Evolutionary conservation across 2,888 invertebrate species (phyloP).

Genomic region (Cotesia congregata): DNA sequence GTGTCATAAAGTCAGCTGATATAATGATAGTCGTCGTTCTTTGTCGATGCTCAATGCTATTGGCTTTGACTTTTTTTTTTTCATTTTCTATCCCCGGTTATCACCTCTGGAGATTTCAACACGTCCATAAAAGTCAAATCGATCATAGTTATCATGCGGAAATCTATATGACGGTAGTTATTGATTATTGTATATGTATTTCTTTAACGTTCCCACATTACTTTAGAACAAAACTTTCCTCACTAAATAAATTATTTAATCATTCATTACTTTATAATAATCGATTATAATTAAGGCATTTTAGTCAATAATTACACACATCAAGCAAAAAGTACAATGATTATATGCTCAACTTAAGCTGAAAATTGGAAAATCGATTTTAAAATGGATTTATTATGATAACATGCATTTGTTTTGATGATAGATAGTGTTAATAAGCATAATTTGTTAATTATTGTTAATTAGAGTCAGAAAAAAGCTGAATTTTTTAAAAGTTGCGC

Average conservation of each 20-base stretch:
- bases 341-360: no score
- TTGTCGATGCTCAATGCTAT: conserved; percentile 15
- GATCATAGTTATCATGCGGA: not conserved
- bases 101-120: not conserved
- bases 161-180: not conserved
- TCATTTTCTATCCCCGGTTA: not conserved
- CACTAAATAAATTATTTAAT: not conserved
- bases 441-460: no score
- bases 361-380: no score
- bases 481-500: no score
- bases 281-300: no score
- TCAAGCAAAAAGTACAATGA: no score
- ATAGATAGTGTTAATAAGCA: no score
- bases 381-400: no score
- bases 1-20: conserved; percentile 7
- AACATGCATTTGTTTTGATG: no score
- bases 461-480: no score
- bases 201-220: not conserved
- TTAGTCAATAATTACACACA: no score
- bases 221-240: not conserved
- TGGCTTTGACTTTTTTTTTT: not conserved
- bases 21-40: conserved; percentile 12
- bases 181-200: not conserved
- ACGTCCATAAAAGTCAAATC: not conserved
- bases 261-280: not conserved